These are phyloP conservation scores for Euwallacea similis DNA, from an alignment of 1,140 invertebrate species.

Conservation along the genomic window DNA sequence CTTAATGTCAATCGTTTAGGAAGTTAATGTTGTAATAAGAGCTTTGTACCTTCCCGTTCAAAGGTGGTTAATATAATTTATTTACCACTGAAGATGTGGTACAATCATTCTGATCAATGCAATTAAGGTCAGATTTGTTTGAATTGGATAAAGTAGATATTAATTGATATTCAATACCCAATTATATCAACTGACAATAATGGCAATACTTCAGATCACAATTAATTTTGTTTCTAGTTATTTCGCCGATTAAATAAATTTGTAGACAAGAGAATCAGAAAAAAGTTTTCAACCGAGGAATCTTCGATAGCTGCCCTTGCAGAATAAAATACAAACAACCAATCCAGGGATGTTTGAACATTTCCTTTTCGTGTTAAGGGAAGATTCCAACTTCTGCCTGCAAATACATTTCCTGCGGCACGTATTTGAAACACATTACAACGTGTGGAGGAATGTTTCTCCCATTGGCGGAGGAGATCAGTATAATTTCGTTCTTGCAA, in stretches of 20 bases:
- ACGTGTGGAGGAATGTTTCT: slow-evolving; percentile 28
- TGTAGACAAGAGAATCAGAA: background rate
- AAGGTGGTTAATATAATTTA: too few species aligned
- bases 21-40: too few species aligned
- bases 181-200: too few species aligned
- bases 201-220: too few species aligned
- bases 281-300: background rate
- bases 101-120: too few species aligned
- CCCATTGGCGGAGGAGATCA: slow-evolving; percentile 17
- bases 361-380: slow-evolving; percentile 42
- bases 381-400: slow-evolving; percentile 40
- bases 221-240: too few species aligned
- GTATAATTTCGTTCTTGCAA: background rate
- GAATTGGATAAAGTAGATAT: too few species aligned
- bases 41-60: too few species aligned
- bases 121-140: too few species aligned
- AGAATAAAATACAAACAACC: slow-evolving; percentile 17
- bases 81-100: too few species aligned
- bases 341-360: slow-evolving; percentile 40
- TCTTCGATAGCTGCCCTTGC: background rate
- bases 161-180: too few species aligned
- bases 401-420: slow-evolving; percentile 40
- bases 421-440: slow-evolving; percentile 42
- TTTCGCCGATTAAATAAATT: background rate
- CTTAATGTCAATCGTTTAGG: too few species aligned